phyloP scores from a whole-genome alignment of 2,888 invertebrate genomes.

The Thymelicus lineola region DNA sequence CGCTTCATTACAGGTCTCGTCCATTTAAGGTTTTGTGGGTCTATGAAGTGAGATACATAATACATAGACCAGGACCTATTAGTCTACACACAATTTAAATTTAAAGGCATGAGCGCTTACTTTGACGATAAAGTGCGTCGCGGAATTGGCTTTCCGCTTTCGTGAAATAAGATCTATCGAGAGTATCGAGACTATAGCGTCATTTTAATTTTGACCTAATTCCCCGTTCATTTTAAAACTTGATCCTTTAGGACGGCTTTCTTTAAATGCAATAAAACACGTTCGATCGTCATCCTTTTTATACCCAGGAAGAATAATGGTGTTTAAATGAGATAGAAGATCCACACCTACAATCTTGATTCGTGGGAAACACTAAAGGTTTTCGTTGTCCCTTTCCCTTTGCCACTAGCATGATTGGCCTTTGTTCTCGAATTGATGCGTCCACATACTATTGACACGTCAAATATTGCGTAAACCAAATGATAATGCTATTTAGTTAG shows the following conservation, averaged over 20 bases:
- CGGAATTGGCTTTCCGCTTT: conserved; percentile 26
- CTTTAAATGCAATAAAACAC: conserved; percentile 50
- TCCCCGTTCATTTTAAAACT: conserved; percentile 57
- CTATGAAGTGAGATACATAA: background rate
- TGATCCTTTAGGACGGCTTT: conserved; percentile 61
- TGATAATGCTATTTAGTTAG: background rate
- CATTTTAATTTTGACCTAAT: conserved; percentile 57
- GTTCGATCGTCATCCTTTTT: conserved; percentile 48
- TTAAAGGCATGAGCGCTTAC: conserved; percentile 19
- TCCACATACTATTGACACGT: conserved; percentile 43
- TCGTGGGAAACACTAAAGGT: conserved; percentile 75
- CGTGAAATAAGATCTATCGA: conserved; percentile 30
- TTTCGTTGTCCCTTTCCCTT: conserved; percentile 75
- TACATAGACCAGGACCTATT: background rate
- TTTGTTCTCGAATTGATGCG: conserved; percentile 62
- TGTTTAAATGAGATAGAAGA: conserved; percentile 53
- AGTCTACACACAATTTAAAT: conserved; percentile 26
- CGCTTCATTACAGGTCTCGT: conserved; percentile 3
- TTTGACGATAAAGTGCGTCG: conserved; percentile 18
- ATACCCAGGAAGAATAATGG: conserved; percentile 37
- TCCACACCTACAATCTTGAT: conserved; percentile 53
- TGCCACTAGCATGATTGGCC: conserved; percentile 59
- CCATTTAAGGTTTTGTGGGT: conserved; percentile 26
- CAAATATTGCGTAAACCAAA: conserved; percentile 38
- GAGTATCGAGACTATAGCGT: conserved; percentile 32